A percentile compares a stretch with the other conserved stretches of the same genome.
phyloP scores from a whole-genome alignment of 2,888 invertebrate species.

The Drosophila niveifrons region DNA sequence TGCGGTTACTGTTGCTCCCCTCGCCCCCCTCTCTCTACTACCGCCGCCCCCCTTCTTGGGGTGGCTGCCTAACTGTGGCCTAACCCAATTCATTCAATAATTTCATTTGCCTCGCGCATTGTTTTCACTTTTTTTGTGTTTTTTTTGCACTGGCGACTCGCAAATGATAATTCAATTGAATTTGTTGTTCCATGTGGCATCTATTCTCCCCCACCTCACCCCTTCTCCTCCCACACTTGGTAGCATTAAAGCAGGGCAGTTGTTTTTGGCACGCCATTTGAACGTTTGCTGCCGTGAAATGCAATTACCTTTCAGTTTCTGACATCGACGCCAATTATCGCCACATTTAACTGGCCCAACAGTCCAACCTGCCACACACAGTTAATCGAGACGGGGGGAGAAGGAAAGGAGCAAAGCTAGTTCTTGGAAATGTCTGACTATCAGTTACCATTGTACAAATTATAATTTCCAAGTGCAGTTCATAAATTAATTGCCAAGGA shows the following conservation, averaged over 20 bases:
- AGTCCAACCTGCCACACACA: background rate
- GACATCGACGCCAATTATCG: conserved; percentile 62
- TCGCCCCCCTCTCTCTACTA: background rate
- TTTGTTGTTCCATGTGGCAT: conserved; percentile 32
- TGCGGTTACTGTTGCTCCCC: conserved; percentile 31
- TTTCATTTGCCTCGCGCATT: conserved; percentile 68
- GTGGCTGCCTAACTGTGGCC: conserved; percentile 22
- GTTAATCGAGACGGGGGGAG: background rate
- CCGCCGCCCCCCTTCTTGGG: background rate
- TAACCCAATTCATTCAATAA: conserved; percentile 76
- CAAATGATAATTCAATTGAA: conserved; percentile 72
- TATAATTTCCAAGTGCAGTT: conserved; percentile 14
- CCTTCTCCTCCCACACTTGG: background rate
- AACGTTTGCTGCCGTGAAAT: conserved; percentile 42
- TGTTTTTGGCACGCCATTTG: conserved; percentile 65
- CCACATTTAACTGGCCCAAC: conserved; percentile 47
- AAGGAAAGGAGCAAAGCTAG: background rate
- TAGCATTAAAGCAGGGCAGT: conserved; percentile 25
- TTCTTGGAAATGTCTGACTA: conserved; percentile 39
- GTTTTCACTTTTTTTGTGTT: conserved; percentile 57
- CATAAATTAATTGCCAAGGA: conserved; percentile 21
- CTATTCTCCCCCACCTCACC: background rate
- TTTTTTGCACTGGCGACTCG: conserved; percentile 37
- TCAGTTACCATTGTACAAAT: conserved; percentile 22
- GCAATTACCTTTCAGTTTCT: conserved; percentile 63